Evolutionary conservation across 2,888 invertebrate species (phyloP).

Genomic region (Lithophane ornitopus): DNA sequence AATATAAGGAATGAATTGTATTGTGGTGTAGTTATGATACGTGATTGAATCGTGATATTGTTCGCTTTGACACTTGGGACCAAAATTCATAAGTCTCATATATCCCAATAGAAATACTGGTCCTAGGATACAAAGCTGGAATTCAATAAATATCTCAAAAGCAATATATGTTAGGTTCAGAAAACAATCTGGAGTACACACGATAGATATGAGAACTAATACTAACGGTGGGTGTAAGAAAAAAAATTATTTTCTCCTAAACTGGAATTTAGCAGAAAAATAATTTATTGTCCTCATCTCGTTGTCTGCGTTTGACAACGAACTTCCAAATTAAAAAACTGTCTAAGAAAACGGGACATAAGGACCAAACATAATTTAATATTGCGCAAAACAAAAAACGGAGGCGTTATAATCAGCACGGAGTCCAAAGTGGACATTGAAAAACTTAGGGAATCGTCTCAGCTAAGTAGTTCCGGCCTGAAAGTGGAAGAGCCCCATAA

Average conservation of each 20-base stretch:
- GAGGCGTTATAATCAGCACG: too few relatives aligned
- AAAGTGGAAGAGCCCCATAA: too few relatives aligned
- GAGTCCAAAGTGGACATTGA: too few relatives aligned
- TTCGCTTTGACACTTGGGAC: not conserved
- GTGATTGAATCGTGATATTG: not conserved
- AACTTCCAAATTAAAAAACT: slow-evolving; percentile 5
- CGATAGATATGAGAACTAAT: slow-evolving; percentile 17
- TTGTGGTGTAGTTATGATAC: not conserved
- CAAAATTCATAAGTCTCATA: slow-evolving; percentile 5
- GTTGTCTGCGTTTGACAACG: slow-evolving; percentile 9
- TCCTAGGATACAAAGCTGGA: slow-evolving; percentile 20
- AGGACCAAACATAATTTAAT: slow-evolving; percentile 1
- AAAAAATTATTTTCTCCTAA: not conserved
- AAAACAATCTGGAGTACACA: slow-evolving; percentile 17
- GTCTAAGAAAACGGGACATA: not conserved
- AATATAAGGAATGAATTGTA: not conserved
- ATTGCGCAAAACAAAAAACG: too few relatives aligned
- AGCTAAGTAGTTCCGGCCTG: too few relatives aligned
- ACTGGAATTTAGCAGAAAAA: slow-evolving; percentile 4
- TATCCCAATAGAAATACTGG: slow-evolving; percentile 1
- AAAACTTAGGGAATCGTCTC: too few relatives aligned
- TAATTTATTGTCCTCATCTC: not conserved
- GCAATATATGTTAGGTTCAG: slow-evolving; percentile 10
- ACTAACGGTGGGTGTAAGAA: not conserved
- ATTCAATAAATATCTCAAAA: slow-evolving; percentile 30